These are phyloP conservation scores for Serripes groenlandicus DNA, from an alignment of 2,888 invertebrate genomes.

Conservation along the genomic window DNA sequence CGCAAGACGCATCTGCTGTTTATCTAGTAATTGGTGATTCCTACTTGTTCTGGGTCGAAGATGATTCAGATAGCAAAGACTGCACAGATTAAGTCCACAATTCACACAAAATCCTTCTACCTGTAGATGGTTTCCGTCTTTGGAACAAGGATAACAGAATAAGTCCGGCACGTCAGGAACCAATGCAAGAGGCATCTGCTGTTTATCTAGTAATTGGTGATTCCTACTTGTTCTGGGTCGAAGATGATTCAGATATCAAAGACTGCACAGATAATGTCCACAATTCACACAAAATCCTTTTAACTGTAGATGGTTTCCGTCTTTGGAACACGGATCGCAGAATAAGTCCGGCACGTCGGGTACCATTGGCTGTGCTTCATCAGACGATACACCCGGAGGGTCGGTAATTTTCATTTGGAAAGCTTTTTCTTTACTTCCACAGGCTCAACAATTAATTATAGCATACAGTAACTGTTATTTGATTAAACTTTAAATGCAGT, in stretches of 20 bases:
- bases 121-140: neutral
- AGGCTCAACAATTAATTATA: no score
- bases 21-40: slow-evolving; percentile 12
- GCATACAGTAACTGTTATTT: no score
- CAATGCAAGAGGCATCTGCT: slow-evolving; percentile 2
- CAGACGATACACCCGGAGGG: no score
- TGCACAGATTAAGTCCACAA: slow-evolving; percentile 14
- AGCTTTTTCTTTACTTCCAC: no score
- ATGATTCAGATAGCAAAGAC: slow-evolving; percentile 14
- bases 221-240: slow-evolving; percentile 16
- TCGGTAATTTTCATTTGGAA: no score
- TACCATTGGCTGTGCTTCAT: no score
- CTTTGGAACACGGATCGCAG: slow-evolving; percentile 2
- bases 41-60: slow-evolving; percentile 12
- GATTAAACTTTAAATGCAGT: no score
- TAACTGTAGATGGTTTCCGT: neutral
- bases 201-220: slow-evolving; percentile 6
- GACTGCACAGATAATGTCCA: slow-evolving; percentile 8
- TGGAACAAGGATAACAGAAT: slow-evolving; percentile 7
- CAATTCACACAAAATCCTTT: slow-evolving; percentile 24
- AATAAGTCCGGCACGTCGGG: no score
- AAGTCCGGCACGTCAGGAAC: no score
- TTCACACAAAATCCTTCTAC: slow-evolving; percentile 17
- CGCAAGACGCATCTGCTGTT: neutral
- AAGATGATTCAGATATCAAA: slow-evolving; percentile 15